These are phyloP conservation scores for Sympetrum striolatum DNA, from an alignment of 2,888 invertebrate genomes.

Conservation along the genomic window DNA sequence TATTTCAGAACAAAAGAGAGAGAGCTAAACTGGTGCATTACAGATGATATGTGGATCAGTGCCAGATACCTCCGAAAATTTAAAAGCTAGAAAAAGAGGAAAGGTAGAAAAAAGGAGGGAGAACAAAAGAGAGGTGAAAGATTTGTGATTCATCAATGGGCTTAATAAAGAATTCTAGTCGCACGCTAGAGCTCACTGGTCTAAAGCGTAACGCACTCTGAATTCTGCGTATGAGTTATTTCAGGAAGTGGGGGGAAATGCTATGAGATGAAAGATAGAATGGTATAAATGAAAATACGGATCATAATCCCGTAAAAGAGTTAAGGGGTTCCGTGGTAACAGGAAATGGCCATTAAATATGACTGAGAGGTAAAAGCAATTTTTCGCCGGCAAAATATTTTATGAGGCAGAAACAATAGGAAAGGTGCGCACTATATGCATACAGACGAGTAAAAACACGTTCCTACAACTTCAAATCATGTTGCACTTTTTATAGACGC, in stretches of 20 bases:
- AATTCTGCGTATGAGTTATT: not conserved
- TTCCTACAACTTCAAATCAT: not conserved
- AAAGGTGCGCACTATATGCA: not conserved
- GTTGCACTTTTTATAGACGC: too few species aligned
- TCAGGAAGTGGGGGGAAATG: not conserved
- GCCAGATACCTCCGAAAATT: not conserved
- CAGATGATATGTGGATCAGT: not conserved
- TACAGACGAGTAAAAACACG: not conserved
- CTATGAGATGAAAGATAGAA: not conserved
- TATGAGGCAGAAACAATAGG: too few species aligned
- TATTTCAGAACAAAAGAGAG: not conserved
- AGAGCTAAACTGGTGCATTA: not conserved
- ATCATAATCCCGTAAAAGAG: too few species aligned
- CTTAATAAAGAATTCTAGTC: not conserved
- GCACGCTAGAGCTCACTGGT: not conserved
- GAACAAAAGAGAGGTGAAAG: not conserved
- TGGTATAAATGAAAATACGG: too few species aligned
- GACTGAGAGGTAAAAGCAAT: too few species aligned
- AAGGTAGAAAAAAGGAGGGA: not conserved
- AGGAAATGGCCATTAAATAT: too few species aligned
- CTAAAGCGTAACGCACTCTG: not conserved
- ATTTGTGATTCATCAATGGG: slow-evolving; percentile 2
- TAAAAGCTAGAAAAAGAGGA: not conserved
- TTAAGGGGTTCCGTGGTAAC: too few species aligned
- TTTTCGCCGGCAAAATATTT: too few species aligned